phyloP scores from a whole-genome alignment of 1,140 invertebrate species.

The Bombus waltoni region DNA sequence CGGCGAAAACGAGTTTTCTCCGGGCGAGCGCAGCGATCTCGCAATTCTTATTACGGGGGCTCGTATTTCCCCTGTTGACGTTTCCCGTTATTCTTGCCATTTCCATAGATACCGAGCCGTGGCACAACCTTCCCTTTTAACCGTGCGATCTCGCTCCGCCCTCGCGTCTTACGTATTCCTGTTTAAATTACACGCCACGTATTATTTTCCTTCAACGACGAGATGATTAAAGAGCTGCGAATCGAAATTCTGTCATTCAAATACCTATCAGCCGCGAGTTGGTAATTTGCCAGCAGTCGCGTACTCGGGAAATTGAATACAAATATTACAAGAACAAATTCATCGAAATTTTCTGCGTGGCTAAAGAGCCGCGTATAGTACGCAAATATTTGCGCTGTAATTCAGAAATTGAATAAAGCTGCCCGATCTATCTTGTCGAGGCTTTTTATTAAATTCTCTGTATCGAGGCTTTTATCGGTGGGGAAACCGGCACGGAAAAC shows the following conservation, averaged over 20 bases:
- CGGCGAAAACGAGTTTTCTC: conserved; percentile 27
- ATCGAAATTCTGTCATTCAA: neutral
- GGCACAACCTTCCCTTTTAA: neutral
- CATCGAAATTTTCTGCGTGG: neutral
- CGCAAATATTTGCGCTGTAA: neutral
- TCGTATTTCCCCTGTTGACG: conserved; percentile 47
- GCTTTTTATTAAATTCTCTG: conserved; percentile 3
- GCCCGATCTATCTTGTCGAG: neutral
- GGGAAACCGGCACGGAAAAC: neutral
- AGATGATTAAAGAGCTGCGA: neutral
- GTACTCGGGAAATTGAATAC: neutral
- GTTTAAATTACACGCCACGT: neutral
- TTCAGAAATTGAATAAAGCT: neutral
- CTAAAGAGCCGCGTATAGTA: neutral
- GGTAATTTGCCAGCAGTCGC: neutral
- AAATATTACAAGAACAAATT: neutral
- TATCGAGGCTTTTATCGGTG: neutral
- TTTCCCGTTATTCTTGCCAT: conserved; percentile 16
- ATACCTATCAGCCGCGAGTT: neutral
- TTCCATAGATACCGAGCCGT: conserved; percentile 8
- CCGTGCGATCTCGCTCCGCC: neutral
- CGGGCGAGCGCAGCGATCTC: neutral
- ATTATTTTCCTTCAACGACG: neutral
- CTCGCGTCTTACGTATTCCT: conserved; percentile 1
- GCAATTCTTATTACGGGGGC: conserved; percentile 41